A percentile compares a stretch with the other conserved stretches of the same genome.
Conservation (phyloP, 2,113 vertebrate species). For the Ibidorhyncha struthersii region DNA sequence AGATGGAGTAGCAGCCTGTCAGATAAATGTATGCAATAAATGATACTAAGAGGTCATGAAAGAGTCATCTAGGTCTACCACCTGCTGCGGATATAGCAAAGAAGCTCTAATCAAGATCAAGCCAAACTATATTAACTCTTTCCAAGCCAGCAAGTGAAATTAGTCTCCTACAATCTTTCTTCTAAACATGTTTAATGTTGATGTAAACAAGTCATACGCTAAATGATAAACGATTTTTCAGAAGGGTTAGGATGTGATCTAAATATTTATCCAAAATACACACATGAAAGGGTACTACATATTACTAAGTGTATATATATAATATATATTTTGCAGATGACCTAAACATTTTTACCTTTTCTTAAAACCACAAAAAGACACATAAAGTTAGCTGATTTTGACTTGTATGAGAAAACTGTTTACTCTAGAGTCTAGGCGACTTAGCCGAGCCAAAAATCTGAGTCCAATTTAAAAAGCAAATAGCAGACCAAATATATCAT, state of each 20-base stretch:
- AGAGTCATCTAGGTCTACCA: neutral
- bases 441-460: neutral
- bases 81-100: neutral
- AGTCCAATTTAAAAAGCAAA: slow-evolving; percentile 43
- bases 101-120: neutral
- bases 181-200: neutral
- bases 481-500: slow-evolving; percentile 10
- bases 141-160: neutral
- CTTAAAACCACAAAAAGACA: neutral
- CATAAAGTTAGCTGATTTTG: neutral
- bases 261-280: neutral
- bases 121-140: neutral
- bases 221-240: neutral
- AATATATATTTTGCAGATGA: neutral
- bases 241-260: neutral
- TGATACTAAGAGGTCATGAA: neutral
- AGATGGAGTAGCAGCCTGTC: neutral
- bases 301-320: neutral
- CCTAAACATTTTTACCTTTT: neutral
- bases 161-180: neutral
- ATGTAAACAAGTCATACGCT: neutral
- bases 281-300: neutral
- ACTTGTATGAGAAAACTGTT: slow-evolving; percentile 30
- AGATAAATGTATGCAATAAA: neutral
- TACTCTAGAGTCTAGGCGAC: neutral